Conservation (phyloP, 2,888 invertebrate species). For the Melieria picta region DNA sequence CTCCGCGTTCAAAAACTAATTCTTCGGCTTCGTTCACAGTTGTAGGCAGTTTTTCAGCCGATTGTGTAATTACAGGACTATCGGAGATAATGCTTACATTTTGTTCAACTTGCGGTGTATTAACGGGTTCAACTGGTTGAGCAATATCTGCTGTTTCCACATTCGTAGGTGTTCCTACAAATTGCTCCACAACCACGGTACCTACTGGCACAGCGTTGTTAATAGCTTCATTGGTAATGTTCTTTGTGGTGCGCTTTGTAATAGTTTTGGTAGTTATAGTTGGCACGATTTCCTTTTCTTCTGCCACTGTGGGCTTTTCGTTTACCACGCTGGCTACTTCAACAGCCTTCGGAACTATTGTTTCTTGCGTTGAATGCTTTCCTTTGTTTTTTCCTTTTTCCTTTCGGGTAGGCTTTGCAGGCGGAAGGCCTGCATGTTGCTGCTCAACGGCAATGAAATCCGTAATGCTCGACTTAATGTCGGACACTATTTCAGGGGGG, state of each 20-base stretch:
- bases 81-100: too few relatives aligned
- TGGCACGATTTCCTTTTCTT: neutral
- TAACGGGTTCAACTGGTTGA: too few relatives aligned
- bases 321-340: neutral
- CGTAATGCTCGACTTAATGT: constrained; percentile 16
- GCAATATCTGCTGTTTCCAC: too few relatives aligned
- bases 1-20: neutral
- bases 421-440: constrained; percentile 7
- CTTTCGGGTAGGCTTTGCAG: constrained; percentile 20
- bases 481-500: constrained; percentile 1
- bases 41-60: constrained; percentile 15
- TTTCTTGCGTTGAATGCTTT: neutral
- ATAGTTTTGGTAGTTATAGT: constrained; percentile 34
- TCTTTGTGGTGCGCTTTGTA: constrained; percentile 65
- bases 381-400: constrained; percentile 27
- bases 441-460: constrained; percentile 41
- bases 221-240: constrained; percentile 46
- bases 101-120: too few relatives aligned
- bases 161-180: neutral
- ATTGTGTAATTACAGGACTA: too few relatives aligned
- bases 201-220: neutral
- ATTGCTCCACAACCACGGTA: neutral
- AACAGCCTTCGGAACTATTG: neutral
- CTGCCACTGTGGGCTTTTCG: neutral
- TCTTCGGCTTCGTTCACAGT: constrained; percentile 24